Evolutionary conservation across 2,888 invertebrate species (phyloP), one percentile per base, ranked within the genome.

Genomic region (Iselma pallidipennis): DNA sequence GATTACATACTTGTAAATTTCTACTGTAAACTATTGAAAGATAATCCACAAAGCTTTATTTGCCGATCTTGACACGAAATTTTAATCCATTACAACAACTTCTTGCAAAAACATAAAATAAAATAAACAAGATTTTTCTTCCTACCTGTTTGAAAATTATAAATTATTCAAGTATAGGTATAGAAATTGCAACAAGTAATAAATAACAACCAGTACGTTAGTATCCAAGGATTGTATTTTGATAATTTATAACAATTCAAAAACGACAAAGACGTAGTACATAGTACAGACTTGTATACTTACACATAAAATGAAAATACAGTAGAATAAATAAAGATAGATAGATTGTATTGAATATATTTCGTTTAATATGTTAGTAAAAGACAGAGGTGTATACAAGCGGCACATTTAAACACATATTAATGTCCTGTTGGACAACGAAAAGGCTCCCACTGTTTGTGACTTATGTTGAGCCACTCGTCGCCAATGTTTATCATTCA

Each of bases 371-470:
- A 12, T 29, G 29, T 29, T 29, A 4, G 33, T 49, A 49, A 56
- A 29, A 54, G 61, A 63, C 65, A 59, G 65, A 68, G 66, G 66
- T 66, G 61, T 64, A 66, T 67, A 67, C 64, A 63, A 68, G 69
- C 69, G 70, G 70, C 69, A 71, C 71, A 72, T 75, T 63, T 74
- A 74, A 71, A 67, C 66, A 71, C 74, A 74, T 75, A 75, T 75
- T 75, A 75, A 76, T 76, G 74, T 74, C 71, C 71, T 72, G 72
- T 74, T 74, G 73, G 71, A 75, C 75, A 64, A 60, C 62, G 69
- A 72, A 74, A 74, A 74, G 74, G 76, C 76, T 77, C 78, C 78
- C 75, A 76, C 77, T 76, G 79, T 70, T 77, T 74, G 70, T 78
- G 75, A 78, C 74, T 76, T 76, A 77, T 77, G 69, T 33, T n/a